Evolutionary conservation across 2,797 vertebrate genomes (phyloP), one percentile per base, ranked within the genome.

Genomic region (Chelmon rostratus): DNA sequence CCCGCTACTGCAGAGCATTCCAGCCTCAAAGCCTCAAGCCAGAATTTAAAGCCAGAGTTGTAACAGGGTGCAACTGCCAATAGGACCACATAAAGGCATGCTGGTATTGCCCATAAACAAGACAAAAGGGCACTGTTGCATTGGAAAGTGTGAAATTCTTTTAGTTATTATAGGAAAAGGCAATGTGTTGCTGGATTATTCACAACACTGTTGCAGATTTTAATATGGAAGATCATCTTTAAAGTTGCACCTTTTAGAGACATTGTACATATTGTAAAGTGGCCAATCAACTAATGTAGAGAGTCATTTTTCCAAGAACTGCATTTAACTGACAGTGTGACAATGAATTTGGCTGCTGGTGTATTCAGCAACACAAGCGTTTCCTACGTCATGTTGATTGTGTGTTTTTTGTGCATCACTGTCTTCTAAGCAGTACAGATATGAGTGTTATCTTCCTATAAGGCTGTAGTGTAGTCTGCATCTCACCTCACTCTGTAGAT

Each of bases 61-160:
- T 69, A 73, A 58, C 33, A 44, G 46, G 15, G 58, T 58, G 25
- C 52, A 72, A 46, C 47, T 76, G 62, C 76, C 67, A 73, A 31
- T 49, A 56, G 21, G n/a, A 75, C 59, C 78, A 59, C 15, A 86
- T 73, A 40, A 87, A 65, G 16, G 11, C 54, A 37, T 5, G 21
- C 35, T 57, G 61, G 63, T 65, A n/a, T 73, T 78, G 72, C 75
- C 69, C 73, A 69, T 79, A 83, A 86, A 84, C 46, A 76, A 54
- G 4, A 59, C 42, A 85, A 73, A 85, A 57, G 25, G 37, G 35
- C 69, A 10, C 58, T 67, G 69, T 67, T 82, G 56, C 50, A 35
- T 25, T 79, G 68, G 52, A 74, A 86, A 62, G 52, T 37, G n/a
- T 69, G 53, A 66, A 35, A 42, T 54, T 67, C 1, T 35, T 81